Conservation (phyloP, 2,888 invertebrate genomes). For the Eucera pruinosa region DNA sequence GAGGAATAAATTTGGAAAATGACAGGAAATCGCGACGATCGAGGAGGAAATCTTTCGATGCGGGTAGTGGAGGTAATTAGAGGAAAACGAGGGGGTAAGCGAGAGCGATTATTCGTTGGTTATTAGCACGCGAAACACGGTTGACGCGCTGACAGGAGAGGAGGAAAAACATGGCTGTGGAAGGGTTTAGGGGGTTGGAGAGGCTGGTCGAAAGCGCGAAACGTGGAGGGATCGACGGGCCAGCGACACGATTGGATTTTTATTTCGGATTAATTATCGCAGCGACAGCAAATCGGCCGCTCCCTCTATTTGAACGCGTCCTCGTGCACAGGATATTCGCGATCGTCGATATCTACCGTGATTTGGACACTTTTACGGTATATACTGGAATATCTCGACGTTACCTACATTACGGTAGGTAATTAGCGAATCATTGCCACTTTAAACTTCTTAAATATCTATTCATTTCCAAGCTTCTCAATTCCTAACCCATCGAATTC, state of each 20-base stretch:
- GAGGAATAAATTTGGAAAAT: too few species aligned
- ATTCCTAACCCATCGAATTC: too few species aligned
- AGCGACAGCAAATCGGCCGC: constrained; percentile 72
- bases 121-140: constrained; percentile 72
- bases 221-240: background rate
- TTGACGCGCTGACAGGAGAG: constrained; percentile 60
- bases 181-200: constrained; percentile 39
- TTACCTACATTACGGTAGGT: too few species aligned
- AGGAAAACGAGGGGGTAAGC: constrained; percentile 42
- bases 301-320: too few species aligned
- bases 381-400: too few species aligned
- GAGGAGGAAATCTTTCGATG: constrained; percentile 25
- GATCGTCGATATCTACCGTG: constrained; percentile 8
- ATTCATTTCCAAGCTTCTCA: too few species aligned
- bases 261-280: constrained; percentile 82
- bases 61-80: constrained; percentile 43
- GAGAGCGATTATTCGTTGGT: constrained; percentile 69
- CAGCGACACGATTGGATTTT: constrained; percentile 70
- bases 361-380: background rate
- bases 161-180: constrained; percentile 53
- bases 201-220: constrained; percentile 48
- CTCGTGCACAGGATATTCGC: constrained; percentile 4
- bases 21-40: background rate
- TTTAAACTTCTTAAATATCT: too few species aligned
- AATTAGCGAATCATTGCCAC: too few species aligned